These are phyloP conservation scores for Pseudomyrmex cubaensis DNA, from an alignment of 1,140 invertebrate species.

Conservation along the genomic window DNA sequence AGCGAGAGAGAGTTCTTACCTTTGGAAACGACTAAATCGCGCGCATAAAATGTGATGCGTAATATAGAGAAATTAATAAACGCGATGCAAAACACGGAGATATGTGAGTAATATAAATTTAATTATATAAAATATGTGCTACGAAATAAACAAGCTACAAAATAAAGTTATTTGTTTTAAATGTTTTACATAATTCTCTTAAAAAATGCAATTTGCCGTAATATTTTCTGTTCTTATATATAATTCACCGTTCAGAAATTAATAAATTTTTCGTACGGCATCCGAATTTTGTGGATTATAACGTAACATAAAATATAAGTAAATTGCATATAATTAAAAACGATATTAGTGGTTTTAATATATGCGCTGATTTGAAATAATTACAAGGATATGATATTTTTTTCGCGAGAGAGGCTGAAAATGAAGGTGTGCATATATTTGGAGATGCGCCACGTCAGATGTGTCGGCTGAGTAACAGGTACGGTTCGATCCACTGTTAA, in stretches of 20 bases:
- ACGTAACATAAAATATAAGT: not conserved
- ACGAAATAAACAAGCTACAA: not conserved
- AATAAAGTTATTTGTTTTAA: slow-evolving; percentile 1
- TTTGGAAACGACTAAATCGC: not conserved
- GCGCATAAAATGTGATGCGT: not conserved
- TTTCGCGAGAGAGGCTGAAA: no score
- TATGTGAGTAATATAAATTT: slow-evolving; percentile 23
- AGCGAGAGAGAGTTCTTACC: slow-evolving; percentile 10
- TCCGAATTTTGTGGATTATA: not conserved
- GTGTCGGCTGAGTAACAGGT: slow-evolving; percentile 83
- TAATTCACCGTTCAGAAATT: no score
- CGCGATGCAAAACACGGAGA: not conserved
- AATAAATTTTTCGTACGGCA: not conserved
- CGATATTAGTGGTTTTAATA: not conserved
- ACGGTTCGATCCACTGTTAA: slow-evolving; percentile 83
- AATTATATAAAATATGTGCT: slow-evolving; percentile 4
- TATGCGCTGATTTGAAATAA: no score
- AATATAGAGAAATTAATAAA: not conserved
- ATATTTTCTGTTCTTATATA: not conserved
- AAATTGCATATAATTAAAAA: not conserved
- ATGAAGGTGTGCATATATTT: not conserved
- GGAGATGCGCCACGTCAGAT: slow-evolving; percentile 64
- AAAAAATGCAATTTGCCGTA: not conserved
- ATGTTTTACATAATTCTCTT: slow-evolving; percentile 2
- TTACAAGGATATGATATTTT: no score